Conservation (phyloP, 2,888 invertebrate genomes). For the Cloeon dipterum region DNA sequence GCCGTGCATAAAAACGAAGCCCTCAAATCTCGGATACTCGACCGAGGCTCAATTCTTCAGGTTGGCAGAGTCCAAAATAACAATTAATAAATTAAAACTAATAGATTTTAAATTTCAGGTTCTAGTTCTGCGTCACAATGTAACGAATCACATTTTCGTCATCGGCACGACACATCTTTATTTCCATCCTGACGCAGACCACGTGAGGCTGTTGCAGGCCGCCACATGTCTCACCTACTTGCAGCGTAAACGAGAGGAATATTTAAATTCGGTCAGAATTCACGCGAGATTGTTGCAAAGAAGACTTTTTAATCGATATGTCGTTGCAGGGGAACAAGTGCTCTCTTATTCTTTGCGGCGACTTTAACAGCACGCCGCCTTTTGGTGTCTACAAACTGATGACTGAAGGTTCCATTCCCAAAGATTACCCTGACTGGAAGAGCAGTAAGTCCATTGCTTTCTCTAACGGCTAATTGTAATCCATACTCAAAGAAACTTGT, state of each 20-base stretch:
- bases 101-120: neutral
- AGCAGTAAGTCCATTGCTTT: neutral
- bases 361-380: conserved; percentile 75
- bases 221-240: conserved; percentile 12
- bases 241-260: neutral
- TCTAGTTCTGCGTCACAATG: neutral
- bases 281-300: neutral
- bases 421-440: conserved; percentile 45
- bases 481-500: no score
- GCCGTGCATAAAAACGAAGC: conserved; percentile 31
- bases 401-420: conserved; percentile 39
- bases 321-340: conserved; percentile 25
- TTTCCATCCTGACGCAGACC: conserved; percentile 78
- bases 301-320: no score
- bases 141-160: conserved; percentile 29
- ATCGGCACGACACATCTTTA: conserved; percentile 82
- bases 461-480: no score
- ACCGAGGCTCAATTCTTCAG: conserved; percentile 43
- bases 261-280: neutral
- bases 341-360: conserved; percentile 64
- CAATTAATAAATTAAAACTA: conserved; percentile 1
- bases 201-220: conserved; percentile 68
- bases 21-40: conserved; percentile 30
- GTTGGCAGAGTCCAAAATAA: conserved; percentile 14
- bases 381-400: conserved; percentile 60